A percentile compares a stretch with the other conserved stretches of the same genome.
These are phyloP conservation scores for Dicentrarchus labrax DNA, from an alignment of 2,113 vertebrate species.

Conservation along the genomic window DNA sequence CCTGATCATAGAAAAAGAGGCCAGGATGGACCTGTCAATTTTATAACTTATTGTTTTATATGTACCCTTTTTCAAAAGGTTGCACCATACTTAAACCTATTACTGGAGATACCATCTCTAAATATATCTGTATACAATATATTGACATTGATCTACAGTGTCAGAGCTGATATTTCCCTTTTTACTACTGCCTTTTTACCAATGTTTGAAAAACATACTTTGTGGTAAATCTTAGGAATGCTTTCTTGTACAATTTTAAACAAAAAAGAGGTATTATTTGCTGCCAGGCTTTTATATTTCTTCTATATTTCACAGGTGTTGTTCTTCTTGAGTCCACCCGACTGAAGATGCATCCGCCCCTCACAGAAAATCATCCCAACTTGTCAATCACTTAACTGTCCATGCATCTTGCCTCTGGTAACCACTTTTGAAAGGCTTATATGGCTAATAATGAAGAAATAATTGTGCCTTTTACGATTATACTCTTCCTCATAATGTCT, in stretches of 20 bases:
- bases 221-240: not conserved
- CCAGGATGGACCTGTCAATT: not conserved
- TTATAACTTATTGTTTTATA: not conserved
- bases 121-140: not conserved
- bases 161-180: not conserved
- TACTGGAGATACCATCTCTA: too few species aligned
- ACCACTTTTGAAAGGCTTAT: conserved; percentile 3
- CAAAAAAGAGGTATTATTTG: not conserved
- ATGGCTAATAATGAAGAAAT: conserved; percentile 31
- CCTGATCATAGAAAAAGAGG: not conserved
- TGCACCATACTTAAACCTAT: not conserved
- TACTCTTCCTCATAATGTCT: conserved; percentile 40
- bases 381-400: conserved; percentile 18
- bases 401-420: not conserved
- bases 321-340: not conserved
- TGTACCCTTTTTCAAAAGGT: not conserved
- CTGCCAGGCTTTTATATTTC: too few species aligned
- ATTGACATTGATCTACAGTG: not conserved
- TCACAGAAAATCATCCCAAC: not conserved
- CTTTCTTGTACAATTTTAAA: not conserved
- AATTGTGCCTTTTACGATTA: conserved; percentile 35
- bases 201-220: not conserved
- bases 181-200: not conserved
- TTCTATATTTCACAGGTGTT: not conserved
- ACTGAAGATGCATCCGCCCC: not conserved